Conservation (phyloP, 2,113 vertebrate species). For the Oreotrochilus melanogaster region DNA sequence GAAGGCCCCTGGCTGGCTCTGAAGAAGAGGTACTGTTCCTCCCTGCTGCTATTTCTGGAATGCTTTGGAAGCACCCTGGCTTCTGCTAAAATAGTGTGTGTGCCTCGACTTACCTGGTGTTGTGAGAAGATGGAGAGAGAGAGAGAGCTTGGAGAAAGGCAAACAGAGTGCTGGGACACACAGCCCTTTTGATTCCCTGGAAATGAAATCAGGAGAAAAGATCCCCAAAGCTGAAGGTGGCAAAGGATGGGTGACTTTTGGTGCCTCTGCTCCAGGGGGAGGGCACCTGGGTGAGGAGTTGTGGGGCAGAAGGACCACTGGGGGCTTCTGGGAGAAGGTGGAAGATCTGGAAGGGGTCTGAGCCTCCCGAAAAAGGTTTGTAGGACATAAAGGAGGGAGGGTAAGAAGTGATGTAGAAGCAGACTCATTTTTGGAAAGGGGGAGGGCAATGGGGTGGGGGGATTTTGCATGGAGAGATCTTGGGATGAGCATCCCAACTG, state of each 20-base stretch:
- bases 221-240: slow-evolving; percentile 4
- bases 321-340: neutral
- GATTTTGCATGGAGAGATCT: neutral
- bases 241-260: neutral
- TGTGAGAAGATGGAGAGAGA: neutral
- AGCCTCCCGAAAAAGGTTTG: neutral
- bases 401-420: neutral
- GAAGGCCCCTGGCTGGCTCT: neutral
- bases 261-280: neutral
- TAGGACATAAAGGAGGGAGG: neutral
- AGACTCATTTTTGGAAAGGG: neutral
- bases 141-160: neutral
- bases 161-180: neutral
- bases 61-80: neutral
- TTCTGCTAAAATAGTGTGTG: neutral
- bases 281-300: neutral
- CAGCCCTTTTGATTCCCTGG: neutral
- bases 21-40: neutral
- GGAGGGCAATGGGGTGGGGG: neutral
- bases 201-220: neutral
- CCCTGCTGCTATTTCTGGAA: neutral
- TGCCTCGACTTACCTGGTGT: neutral
- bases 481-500: neutral
- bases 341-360: neutral
- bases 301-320: neutral